Base-by-base conservation (phyloP, 2,888 invertebrate genomes). In the Pocota personata region DNA sequence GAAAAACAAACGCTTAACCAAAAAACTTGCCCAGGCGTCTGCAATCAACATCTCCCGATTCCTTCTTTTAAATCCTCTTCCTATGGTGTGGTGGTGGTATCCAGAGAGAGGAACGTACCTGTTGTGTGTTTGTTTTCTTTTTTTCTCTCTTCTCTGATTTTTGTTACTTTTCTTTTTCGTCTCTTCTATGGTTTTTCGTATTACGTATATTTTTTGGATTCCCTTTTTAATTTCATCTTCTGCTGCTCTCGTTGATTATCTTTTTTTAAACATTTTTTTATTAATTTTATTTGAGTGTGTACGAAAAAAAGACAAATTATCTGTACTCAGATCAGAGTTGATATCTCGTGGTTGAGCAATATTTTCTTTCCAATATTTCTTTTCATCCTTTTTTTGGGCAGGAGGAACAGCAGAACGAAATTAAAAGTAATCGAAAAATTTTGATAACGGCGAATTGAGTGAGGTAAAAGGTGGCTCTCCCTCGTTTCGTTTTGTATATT, bases 371-470 rank as follows among this genome's bases (percentile, higher is more conserved):
- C 24, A 24, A 40, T 7, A 58, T 71, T 46, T 43, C 6, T 78
- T 7, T 40, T 66, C 40, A 52, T 60, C 27, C 30, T 50, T 32
- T 67, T 32, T 80, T 57, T 71, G 40, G 8, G 21, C 19, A 64
- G 62, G 67, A 82, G 66, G 57, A 82, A 86, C 86, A 86, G 82
- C 82, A 72, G 72, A 86, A 86, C 86, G 82, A 86, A 86, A 86
- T 86, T 86, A 86, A 86, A 86, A 86, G 86, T 86, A 82, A 86
- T 86, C 86, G 76, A 86, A 86, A 71, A 82, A 82, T 55, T 19
- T 77, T 82, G 86, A 86, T 86, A 86, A 86, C 86, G 86, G 86
- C 76, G 82, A 55, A 86, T 86, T 86, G 86, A 86, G 76, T 86
- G 82, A 76, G 82, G 82, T 55, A 86, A 82, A 86, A 86, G 66